These are phyloP conservation scores for Callopanchax toddi DNA, from an alignment of 2,113 vertebrate genomes.

Conservation along the genomic window DNA sequence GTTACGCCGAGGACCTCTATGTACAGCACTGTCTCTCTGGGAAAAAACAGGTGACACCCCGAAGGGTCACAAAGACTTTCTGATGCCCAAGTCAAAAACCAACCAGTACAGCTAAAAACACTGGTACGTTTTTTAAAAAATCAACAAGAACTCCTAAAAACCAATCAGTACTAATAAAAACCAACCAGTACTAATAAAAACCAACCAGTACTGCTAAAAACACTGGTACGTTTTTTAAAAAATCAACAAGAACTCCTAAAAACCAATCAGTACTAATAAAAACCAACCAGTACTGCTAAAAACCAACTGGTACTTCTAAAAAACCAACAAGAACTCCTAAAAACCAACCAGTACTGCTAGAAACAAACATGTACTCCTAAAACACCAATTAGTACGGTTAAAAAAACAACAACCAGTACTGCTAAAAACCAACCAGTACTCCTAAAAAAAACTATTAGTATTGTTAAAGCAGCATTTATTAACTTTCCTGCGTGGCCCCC, in stretches of 20 bases:
- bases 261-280: neutral
- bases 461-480: no score
- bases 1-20: conserved; percentile 8
- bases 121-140: no score
- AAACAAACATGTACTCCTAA: neutral
- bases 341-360: neutral
- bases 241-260: no score
- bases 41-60: neutral
- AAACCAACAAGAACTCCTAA: no score
- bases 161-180: neutral
- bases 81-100: neutral
- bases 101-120: neutral
- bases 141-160: no score
- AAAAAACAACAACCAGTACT: no score
- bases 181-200: no score
- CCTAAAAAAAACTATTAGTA: no score
- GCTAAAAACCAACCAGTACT: no score
- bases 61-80: conserved; percentile 5
- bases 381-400: no score
- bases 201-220: neutral
- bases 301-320: neutral
- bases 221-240: no score
- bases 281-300: neutral
- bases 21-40: neutral
- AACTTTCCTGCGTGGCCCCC: no score